Evolutionary conservation across 2,888 invertebrate species (phyloP), one percentile per base, ranked within the genome.

Genomic region (Leptothorax acervorum): DNA sequence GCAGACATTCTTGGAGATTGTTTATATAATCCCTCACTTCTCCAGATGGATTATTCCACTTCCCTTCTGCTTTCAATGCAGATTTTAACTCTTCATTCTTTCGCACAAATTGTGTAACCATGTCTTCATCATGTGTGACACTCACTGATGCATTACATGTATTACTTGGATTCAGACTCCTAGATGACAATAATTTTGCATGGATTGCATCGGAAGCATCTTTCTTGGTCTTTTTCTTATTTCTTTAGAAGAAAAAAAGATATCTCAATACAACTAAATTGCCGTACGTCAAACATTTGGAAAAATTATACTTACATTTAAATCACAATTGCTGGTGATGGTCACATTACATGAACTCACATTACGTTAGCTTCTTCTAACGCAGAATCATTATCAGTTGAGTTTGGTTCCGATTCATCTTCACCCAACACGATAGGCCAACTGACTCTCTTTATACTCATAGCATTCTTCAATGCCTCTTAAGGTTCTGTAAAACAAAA

Each of bases 401-500:
- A 15, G 45, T 68, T 68, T 18, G 68, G 68, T 68, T 68, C 68
- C 3, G 48, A 68, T 31, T 45, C 8, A 28, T 45, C 23, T 9
- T 28, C 15, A 31, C 0, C 0, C 3, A 51, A 31, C n/a, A 68
- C 6, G 23, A 1, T 48, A 31, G 66, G 68, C 51, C 68, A 68
- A 11, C 68, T 70, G 5, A 70, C 6, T 53, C 70, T 68, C 18
- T 68, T 51, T 0, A 2, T 5, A n/a, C 0, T 1, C 12, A 70
- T 53, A 1, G 35, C 53, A 70, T n/a, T 70, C 53, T n/a, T n/a
- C 12, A 70, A 53, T 53, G 51, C 70, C 3, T 70, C 53, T 53
- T 53, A 53, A 70, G 53, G n/a, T 39, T 70, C 70, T 70, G 35
- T 23, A 53, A 53, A 53, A 53, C 2, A 51, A 53, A 53, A 70